Evolutionary conservation across 2,888 invertebrate genomes (phyloP).

Genomic region (Himalopsyche tibetana): DNA sequence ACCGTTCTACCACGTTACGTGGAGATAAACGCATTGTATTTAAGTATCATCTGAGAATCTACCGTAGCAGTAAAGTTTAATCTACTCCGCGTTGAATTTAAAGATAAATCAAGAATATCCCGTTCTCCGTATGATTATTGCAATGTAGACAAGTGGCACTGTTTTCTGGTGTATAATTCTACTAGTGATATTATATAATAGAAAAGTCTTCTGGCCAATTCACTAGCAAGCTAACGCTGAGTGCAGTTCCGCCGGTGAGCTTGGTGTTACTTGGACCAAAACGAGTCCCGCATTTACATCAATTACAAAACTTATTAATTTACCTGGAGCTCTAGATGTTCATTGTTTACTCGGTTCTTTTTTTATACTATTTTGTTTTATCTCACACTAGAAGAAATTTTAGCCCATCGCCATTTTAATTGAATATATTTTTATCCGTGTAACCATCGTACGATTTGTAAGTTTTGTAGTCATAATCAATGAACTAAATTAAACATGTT

Average conservation of each 20-base stretch:
- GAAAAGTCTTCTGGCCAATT: not conserved
- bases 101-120: no score
- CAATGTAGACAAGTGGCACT: not conserved
- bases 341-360: not conserved
- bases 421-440: no score
- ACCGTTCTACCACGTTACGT: no score
- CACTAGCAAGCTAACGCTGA: not conserved
- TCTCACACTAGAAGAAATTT: not conserved
- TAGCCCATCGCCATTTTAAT: no score
- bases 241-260: constrained; percentile 9
- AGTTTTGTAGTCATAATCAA: no score
- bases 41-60: no score
- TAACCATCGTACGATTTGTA: no score
- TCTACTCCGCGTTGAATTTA: no score
- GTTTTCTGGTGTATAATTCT: not conserved
- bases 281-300: constrained; percentile 33
- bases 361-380: not conserved
- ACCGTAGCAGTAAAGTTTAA: no score
- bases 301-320: constrained; percentile 46
- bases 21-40: no score
- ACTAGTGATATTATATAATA: not conserved
- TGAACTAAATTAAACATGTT: no score
- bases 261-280: not conserved
- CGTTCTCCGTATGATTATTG: no score
- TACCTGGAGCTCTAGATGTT: constrained; percentile 8